A percentile compares a stretch with the other conserved stretches of the same genome.
phyloP scores from a whole-genome alignment of 2,797 vertebrate genomes.

The Platalea minor region DNA sequence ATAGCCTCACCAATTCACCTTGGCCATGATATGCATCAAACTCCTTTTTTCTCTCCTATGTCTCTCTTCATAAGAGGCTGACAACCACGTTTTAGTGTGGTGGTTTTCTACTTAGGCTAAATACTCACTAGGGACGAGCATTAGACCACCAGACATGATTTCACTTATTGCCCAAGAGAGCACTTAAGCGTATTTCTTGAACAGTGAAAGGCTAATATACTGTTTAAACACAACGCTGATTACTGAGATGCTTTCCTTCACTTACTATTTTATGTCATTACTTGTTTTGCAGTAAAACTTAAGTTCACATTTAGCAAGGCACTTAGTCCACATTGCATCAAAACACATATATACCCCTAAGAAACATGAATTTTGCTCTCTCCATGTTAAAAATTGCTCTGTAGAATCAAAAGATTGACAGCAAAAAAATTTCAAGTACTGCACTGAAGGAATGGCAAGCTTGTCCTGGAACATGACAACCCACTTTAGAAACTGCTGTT shows the following conservation, averaged over 20 bases:
- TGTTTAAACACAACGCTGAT: constrained; percentile 25
- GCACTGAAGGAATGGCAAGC: background rate
- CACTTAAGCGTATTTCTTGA: constrained; percentile 23
- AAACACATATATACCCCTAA: background rate
- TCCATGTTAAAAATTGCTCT: background rate
- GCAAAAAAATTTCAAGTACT: background rate
- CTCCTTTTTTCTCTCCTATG: background rate
- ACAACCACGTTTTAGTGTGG: background rate
- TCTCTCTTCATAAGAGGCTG: background rate
- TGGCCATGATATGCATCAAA: background rate
- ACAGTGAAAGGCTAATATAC: background rate
- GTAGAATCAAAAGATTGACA: background rate
- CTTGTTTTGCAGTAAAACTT: constrained; percentile 6
- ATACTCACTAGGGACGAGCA: background rate
- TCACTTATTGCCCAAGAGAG: constrained; percentile 37
- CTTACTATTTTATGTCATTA: background rate
- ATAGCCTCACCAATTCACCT: background rate
- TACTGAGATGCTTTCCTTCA: background rate
- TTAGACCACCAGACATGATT: constrained; percentile 10
- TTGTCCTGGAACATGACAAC: background rate
- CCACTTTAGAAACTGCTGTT: background rate
- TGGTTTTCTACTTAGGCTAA: constrained; percentile 31
- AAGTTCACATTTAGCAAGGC: background rate
- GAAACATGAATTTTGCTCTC: background rate
- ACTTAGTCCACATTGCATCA: background rate